Evolutionary conservation across 2,797 vertebrate genomes (phyloP), one percentile per base, ranked within the genome.

Genomic region (Paratrypauchen microcephalus): DNA sequence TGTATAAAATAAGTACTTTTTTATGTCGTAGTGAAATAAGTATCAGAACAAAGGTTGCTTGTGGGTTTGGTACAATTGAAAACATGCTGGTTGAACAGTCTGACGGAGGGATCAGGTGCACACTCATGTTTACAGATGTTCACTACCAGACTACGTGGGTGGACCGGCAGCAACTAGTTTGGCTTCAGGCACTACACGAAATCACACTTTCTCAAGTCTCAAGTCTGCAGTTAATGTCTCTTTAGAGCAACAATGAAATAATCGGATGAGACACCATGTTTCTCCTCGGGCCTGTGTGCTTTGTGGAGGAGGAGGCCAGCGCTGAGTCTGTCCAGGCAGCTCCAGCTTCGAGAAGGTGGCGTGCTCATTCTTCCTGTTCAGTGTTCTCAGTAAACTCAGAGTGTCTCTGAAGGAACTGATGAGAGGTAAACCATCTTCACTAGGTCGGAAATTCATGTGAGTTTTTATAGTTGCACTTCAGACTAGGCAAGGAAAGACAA

Each of bases 171-270:
- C 68, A 73, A 28, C 61, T 28, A 80, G 80, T 78, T 73, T 39
- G 72, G 71, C 83, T 78, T 55, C 70, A 6, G 83, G 87, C 83
- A 76, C 75, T 5, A 74, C 78, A 84, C 82, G 72, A 68, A 70
- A 83, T 72, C 80, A 56, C 73, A 85, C 73, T 70, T 24, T 76
- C 72, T 39, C 78, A 80, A 45, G 76, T 81, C 74, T 73, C 76
- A 45, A 80, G 69, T 82, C 71, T 21, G 75, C 76, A 68, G 74
- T 82, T 86, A 83, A 84, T 81, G 79, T 86, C 82, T 86, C 81
- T 85, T 87, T 82, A 79, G 79, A 86, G 75, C 73, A 83, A 73
- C 82, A 74, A 41, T 76, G 79, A 84, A 89, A 85, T 74, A 85
- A 87, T 87, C 59, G 12, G 74, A 87, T 82, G 70, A 72, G 84